Conservation (phyloP, 2,888 invertebrate genomes). For the Sabatieria punctata region DNA sequence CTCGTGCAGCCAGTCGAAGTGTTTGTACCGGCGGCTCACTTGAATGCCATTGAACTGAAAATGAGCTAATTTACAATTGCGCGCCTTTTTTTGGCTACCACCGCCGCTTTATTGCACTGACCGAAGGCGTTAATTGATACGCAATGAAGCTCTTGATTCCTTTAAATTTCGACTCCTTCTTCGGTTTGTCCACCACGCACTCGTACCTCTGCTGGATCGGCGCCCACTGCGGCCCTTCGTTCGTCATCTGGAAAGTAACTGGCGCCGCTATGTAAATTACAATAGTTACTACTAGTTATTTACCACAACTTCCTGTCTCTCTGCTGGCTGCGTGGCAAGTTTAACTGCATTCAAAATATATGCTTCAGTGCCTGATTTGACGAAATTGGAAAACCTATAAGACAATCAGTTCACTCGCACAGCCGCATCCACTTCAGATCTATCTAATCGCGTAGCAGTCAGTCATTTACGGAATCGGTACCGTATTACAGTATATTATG, state of each 20-base stretch:
- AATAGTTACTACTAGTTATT: constrained; percentile 5
- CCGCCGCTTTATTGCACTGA: constrained; percentile 29
- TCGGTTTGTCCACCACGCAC: constrained; percentile 78
- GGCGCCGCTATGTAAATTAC: constrained; percentile 1
- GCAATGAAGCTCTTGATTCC: constrained; percentile 89
- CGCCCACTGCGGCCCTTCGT: constrained; percentile 61
- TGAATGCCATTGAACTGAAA: constrained; percentile 64
- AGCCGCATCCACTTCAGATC: too few species aligned
- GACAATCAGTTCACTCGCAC: neutral
- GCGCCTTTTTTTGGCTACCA: neutral
- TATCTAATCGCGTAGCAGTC: too few species aligned
- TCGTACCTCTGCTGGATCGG: constrained; percentile 54
- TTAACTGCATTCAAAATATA: constrained; percentile 62
- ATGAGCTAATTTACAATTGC: neutral
- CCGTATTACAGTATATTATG: too few species aligned
- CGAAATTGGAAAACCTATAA: constrained; percentile 58
- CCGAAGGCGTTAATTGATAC: constrained; percentile 80
- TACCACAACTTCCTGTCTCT: constrained; percentile 21
- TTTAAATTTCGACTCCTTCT: constrained; percentile 90
- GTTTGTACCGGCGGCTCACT: constrained; percentile 75
- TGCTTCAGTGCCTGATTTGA: constrained; percentile 72
- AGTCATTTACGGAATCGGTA: too few species aligned
- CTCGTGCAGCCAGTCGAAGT: constrained; percentile 97
- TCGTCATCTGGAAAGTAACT: constrained; percentile 38
- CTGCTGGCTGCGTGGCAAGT: constrained; percentile 17